Conservation (phyloP, 2,888 invertebrate genomes). For the Drosophila niveifrons region DNA sequence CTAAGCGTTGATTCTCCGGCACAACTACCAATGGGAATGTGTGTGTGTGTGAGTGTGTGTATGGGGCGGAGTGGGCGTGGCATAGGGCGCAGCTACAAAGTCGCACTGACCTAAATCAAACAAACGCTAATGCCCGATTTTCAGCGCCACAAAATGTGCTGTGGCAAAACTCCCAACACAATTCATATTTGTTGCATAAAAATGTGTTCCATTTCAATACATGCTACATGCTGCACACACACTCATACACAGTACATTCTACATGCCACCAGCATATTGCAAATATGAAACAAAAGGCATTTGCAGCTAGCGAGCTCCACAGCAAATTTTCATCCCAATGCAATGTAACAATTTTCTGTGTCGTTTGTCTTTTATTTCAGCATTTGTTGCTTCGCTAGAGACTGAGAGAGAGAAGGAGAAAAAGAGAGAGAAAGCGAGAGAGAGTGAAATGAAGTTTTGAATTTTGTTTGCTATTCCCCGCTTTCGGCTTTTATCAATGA, state of each 20-base stretch:
- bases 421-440: background rate
- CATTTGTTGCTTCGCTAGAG: slow-evolving; percentile 16
- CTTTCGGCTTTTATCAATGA: slow-evolving; percentile 41
- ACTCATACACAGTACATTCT: background rate
- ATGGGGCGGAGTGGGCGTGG: slow-evolving; percentile 29
- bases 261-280: slow-evolving; percentile 34
- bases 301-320: slow-evolving; percentile 11
- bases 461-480: slow-evolving; percentile 10
- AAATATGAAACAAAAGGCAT: slow-evolving; percentile 45
- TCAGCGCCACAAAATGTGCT: slow-evolving; percentile 71
- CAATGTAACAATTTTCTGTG: slow-evolving; percentile 44
- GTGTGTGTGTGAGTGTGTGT: background rate
- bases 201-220: slow-evolving; percentile 68
- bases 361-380: slow-evolving; percentile 30
- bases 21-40: slow-evolving; percentile 11
- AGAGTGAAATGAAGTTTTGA: slow-evolving; percentile 2
- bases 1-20: slow-evolving; percentile 20
- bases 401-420: background rate
- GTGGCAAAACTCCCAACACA: slow-evolving; percentile 39
- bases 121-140: slow-evolving; percentile 78
- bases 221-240: slow-evolving; percentile 27
- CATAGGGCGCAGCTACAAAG: slow-evolving; percentile 31
- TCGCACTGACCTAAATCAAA: slow-evolving; percentile 73
- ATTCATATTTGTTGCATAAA: slow-evolving; percentile 67
- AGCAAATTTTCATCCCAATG: slow-evolving; percentile 41